Evolutionary conservation across 1,140 invertebrate species (phyloP), one percentile per base, ranked within the genome.

Genomic region (Zaprionus camerounensis): DNA sequence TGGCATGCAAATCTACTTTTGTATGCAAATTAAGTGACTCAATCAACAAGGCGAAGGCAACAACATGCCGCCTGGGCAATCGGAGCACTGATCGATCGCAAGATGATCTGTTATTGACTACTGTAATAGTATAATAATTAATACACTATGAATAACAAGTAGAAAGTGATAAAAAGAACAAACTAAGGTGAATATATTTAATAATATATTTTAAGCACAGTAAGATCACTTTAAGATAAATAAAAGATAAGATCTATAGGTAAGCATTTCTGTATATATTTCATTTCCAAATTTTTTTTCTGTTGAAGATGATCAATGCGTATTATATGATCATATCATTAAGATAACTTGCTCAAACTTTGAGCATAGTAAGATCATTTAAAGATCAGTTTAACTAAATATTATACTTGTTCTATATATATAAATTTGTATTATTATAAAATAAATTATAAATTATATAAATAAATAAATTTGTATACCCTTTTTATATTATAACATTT

Each of bases 1-100:
- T 61, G 70, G 67, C 84, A 80, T 88, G 85, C 86, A 88, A 88
- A 88, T 88, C 85, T 85, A 88, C 85, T 88, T 88, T 88, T 76
- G 79, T 88, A 88, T 88, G 85, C 85, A 88, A 88, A 88, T 88
- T 81, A 88, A 88, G 85, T 90, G 78, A 88, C 85, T 88, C 85
- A 88, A 88, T 88, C 76, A 79, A 72, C 68, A 74, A 70, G 71
- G 31, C 53, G 55, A 73, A 71, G 61, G 49, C 67, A 69, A 46
- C 56, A 46, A 41, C 53, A 63, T 53, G 36, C 24, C 9, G 7
- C 17, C 41, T 11, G 7, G 5, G 13, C n/a, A 9, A 31, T 22
- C 15, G 11, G n/a, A 38, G 11, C 17, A 24, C 3, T 13, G 51
- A 46, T 22, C n/a, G 59, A 57, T 46, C 12, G 2, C 5, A 4